phyloP scores from a whole-genome alignment of 2,888 invertebrate genomes.

The Geophilus truncorum region DNA sequence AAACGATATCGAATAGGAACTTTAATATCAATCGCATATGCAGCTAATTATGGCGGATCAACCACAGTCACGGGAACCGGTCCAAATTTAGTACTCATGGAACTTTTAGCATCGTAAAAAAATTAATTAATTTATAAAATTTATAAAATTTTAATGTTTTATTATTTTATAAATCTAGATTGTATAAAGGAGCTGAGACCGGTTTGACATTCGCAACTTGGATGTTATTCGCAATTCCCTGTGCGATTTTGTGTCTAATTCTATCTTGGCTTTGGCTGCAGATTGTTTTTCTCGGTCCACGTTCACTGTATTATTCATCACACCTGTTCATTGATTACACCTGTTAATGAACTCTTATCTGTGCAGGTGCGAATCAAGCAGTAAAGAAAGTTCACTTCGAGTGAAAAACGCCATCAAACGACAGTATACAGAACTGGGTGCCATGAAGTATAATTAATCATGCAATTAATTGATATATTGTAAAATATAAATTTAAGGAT shows the following conservation, averaged over 20 bases:
- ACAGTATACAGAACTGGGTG: neutral
- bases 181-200: conserved; percentile 27
- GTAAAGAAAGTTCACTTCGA: neutral
- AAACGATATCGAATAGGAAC: neutral
- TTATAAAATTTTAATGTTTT: no score
- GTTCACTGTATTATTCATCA: neutral
- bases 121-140: no score
- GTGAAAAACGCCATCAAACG: neutral
- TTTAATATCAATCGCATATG: conserved; percentile 41
- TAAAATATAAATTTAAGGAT: neutral
- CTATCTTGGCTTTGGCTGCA: conserved; percentile 43
- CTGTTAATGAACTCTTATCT: no score
- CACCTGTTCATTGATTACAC: no score
- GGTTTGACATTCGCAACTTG: conserved; percentile 39
- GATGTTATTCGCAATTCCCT: conserved; percentile 45
- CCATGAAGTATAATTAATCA: neutral
- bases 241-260: conserved; percentile 36
- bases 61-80: conserved; percentile 41
- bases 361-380: neutral
- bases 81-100: conserved; percentile 41
- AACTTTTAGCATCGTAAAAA: conserved; percentile 63
- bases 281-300: conserved; percentile 37
- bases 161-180: neutral
- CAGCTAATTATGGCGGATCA: conserved; percentile 42
- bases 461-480: neutral